Base-by-base conservation (phyloP, 2,113 vertebrate genomes). In the Pseudolaguvia tuberculata region DNA sequence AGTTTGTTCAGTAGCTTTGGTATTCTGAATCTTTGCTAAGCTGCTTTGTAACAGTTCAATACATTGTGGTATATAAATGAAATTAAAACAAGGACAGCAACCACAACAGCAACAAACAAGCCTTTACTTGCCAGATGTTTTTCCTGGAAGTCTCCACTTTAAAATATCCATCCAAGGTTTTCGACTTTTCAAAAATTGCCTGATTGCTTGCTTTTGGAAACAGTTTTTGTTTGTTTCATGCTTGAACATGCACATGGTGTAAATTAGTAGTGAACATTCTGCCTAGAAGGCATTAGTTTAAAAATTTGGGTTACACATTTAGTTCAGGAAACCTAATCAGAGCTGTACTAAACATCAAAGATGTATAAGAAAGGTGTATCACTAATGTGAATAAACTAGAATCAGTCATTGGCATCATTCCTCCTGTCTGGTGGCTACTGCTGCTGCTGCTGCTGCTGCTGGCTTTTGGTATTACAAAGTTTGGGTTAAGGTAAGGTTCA, bases 191-290 rank as follows among this genome's bases (percentile, higher is more conserved):
- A n/a, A 31, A 51, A 50, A 68, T 68, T 68, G 66, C 66, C 17
- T 50, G 11, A 48, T 52, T 68, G 20, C 5, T 31, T 51, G 20
- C 8, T 52, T 68, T 18, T 52, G 48, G 66, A 68, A 51, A 50
- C 66, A 52, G 4, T 23, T 48, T 67, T n/a, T 68, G 48, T 68
- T 68, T 68, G 66, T 52, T 31, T 48, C 66, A 52, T 31, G 48
- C 18, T 51, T 52, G 47, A 68, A 51, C 48, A 31, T 52, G 25
- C 66, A 68, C 66, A 68, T 68, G 66, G 48, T 68, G 48, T 52
- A 51, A 68, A 52, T 68, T 68, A 68, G 27, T 52, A 51, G 48
- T 51, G 66, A 31, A 48, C 17, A 31, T 52, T n/a, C 9, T 52
- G 66, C 48, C 17, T 51, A 68, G 48, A 47, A 52, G 48, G 52